These are phyloP conservation scores for Endotricha flammealis DNA, from an alignment of 2,888 invertebrate genomes.

Conservation along the genomic window DNA sequence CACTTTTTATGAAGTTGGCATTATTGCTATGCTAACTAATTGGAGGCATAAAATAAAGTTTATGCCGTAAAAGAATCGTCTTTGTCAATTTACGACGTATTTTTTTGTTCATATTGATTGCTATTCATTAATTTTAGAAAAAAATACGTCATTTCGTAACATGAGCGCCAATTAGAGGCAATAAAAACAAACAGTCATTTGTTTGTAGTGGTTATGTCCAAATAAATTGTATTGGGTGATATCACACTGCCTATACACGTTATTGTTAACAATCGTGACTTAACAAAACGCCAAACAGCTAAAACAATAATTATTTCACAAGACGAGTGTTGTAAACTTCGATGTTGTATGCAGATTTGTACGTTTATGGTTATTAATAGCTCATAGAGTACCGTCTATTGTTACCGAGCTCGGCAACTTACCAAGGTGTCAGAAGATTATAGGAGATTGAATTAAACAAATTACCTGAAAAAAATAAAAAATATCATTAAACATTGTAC, in stretches of 20 bases:
- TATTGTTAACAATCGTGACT: constrained; percentile 17
- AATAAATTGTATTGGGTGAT: constrained; percentile 10
- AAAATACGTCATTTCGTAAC: background rate
- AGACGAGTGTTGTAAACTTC: constrained; percentile 31
- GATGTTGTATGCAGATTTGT: constrained; percentile 28
- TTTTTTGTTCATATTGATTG: too few relatives aligned
- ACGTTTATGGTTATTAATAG: too few relatives aligned
- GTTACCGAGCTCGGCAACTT: constrained; percentile 12
- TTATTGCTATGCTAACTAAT: too few relatives aligned
- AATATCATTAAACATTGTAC: constrained; percentile 34
- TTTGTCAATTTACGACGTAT: too few relatives aligned
- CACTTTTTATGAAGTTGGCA: too few relatives aligned
- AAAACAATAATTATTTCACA: constrained; percentile 26
- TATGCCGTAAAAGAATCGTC: too few relatives aligned
- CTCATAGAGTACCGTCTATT: too few relatives aligned
- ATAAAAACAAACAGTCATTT: constrained; percentile 2
- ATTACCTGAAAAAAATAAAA: constrained; percentile 43
- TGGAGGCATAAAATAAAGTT: too few relatives aligned
- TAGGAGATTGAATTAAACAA: constrained; percentile 6
- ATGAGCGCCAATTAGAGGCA: background rate
- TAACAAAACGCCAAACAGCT: constrained; percentile 26
- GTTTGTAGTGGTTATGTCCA: background rate
- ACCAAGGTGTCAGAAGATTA: constrained; percentile 1
- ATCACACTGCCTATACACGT: constrained; percentile 11
- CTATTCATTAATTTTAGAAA: background rate